Conservation (phyloP, 2,797 vertebrate species). For the Rhabdophis nuchalis region DNA sequence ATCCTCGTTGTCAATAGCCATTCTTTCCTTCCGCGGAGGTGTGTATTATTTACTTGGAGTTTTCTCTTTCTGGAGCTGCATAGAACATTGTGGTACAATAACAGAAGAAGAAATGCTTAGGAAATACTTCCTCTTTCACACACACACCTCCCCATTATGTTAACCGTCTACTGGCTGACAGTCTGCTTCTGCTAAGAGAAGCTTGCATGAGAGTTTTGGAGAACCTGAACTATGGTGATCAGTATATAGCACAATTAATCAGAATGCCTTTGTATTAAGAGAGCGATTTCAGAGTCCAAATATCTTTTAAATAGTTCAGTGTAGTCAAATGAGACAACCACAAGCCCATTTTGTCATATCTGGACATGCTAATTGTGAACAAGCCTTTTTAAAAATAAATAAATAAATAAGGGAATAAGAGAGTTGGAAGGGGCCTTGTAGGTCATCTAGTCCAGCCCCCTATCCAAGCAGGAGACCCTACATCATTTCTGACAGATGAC, state of each 20-base stretch:
- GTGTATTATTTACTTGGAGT: background rate
- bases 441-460: too few species aligned
- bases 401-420: too few species aligned
- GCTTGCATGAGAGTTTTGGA: background rate
- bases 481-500: too few species aligned
- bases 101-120: background rate
- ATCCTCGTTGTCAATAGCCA: background rate
- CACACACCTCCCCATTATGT: background rate
- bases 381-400: too few species aligned
- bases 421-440: too few species aligned
- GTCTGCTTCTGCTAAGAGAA: background rate
- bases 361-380: background rate
- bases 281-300: too few species aligned
- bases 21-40: background rate
- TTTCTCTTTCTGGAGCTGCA: background rate
- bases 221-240: too few species aligned
- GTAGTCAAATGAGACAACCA: background rate
- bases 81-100: background rate
- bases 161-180: background rate
- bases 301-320: background rate
- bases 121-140: background rate
- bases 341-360: background rate
- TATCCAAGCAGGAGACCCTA: too few species aligned
- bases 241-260: background rate
- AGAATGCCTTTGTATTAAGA: background rate